A percentile compares a stretch with the other conserved stretches of the same genome.
These are phyloP conservation scores for Pollimyrus isidori DNA, from an alignment of 2,113 vertebrate species.

Conservation along the genomic window DNA sequence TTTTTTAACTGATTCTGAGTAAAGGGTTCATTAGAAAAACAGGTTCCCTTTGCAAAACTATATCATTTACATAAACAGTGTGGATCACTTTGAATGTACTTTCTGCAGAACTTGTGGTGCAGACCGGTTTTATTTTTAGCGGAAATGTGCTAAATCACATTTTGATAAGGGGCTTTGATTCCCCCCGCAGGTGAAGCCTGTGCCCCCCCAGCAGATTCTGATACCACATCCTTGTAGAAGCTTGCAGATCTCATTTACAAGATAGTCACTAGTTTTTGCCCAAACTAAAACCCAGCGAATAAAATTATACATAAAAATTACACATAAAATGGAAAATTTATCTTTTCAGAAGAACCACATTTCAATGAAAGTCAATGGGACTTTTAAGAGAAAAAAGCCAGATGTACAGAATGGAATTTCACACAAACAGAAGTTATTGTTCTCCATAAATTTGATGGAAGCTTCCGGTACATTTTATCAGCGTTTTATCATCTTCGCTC, in stretches of 20 bases:
- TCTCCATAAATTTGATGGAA: not conserved
- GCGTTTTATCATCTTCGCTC: not conserved
- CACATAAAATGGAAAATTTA: not conserved
- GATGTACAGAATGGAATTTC: conserved; percentile 4
- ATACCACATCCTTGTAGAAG: not conserved
- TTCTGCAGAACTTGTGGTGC: not conserved
- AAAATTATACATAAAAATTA: not conserved
- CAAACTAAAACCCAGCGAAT: not conserved
- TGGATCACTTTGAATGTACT: not conserved
- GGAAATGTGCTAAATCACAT: not conserved
- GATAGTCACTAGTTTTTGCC: not conserved
- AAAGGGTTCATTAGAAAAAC: not conserved
- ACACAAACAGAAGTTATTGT: not conserved
- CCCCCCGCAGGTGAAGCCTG: not conserved
- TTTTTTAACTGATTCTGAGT: not conserved
- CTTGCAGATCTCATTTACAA: conserved; percentile 4
- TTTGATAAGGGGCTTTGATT: conserved; percentile 3
- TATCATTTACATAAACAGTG: not conserved
- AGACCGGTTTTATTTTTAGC: not conserved
- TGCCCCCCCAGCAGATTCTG: not conserved
- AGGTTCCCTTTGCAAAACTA: not conserved
- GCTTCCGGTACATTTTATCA: not conserved
- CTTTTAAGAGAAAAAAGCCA: not conserved
- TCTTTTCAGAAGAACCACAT: conserved; percentile 4
- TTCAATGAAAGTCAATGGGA: not conserved